Conservation (phyloP, 2,888 invertebrate species). For the Aproaerema taeniolella region DNA sequence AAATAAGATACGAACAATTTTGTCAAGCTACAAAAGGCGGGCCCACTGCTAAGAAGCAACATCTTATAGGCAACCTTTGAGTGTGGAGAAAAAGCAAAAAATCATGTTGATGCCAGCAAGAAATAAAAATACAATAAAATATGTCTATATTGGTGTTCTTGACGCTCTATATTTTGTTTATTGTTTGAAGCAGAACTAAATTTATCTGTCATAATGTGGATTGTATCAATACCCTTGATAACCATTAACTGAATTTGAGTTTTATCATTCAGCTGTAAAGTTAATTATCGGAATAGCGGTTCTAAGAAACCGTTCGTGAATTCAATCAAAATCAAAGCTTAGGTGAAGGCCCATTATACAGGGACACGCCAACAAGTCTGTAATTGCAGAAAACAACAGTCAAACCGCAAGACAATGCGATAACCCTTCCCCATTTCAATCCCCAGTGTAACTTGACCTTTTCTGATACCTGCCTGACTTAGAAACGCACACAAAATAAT, state of each 20-base stretch:
- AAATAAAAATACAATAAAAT: too few species aligned
- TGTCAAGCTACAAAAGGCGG: too few species aligned
- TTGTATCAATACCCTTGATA: too few species aligned
- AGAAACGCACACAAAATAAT: background rate
- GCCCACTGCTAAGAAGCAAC: too few species aligned
- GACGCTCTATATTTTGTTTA: too few species aligned
- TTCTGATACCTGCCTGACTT: background rate
- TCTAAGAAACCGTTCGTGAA: constrained; percentile 29
- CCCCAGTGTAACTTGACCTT: constrained; percentile 35
- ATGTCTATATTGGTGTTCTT: too few species aligned
- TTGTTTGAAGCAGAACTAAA: too few species aligned
- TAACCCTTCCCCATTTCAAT: constrained; percentile 37
- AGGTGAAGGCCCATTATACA: constrained; percentile 66
- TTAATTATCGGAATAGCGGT: constrained; percentile 27
- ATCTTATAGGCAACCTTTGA: too few species aligned
- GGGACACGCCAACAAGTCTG: constrained; percentile 60
- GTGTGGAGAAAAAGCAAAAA: too few species aligned
- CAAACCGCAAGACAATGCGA: constrained; percentile 58
- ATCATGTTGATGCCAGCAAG: too few species aligned
- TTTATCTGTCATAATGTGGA: too few species aligned
- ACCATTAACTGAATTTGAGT: background rate
- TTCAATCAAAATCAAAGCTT: constrained; percentile 17
- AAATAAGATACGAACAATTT: too few species aligned
- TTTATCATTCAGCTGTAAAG: background rate
- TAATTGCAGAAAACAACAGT: constrained; percentile 73